phyloP scores from a whole-genome alignment of 64 coral and sea anemone species.

The Montipora efflorescens region DNA sequence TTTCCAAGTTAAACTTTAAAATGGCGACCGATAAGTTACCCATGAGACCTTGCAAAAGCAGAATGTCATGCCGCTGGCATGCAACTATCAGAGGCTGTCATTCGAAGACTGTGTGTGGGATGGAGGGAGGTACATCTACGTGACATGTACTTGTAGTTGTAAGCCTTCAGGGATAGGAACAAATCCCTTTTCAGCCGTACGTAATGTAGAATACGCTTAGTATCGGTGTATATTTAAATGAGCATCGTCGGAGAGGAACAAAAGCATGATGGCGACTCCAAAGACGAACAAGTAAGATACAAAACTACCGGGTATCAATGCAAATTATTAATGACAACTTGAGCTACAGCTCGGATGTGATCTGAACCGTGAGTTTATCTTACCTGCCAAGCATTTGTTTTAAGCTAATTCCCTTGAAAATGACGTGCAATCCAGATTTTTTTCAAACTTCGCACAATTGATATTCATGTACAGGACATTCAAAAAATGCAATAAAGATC shows the following conservation, averaged over 20 bases:
- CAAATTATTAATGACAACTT: background rate
- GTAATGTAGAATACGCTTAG: background rate
- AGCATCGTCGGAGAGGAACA: conserved; percentile 43
- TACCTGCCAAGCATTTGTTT: no score
- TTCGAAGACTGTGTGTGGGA: no score
- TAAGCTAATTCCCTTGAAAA: no score
- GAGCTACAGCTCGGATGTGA: background rate
- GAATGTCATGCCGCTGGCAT: conserved; percentile 1
- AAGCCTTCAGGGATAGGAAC: no score
- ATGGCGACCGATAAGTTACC: conserved; percentile 69
- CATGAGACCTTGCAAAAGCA: conserved; percentile 23
- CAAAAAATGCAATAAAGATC: no score
- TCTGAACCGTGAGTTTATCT: background rate
- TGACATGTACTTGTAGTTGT: no score
- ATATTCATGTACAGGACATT: no score
- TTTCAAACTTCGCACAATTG: no score
- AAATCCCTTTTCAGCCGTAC: background rate
- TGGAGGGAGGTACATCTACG: no score
- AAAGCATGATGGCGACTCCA: conserved; percentile 16
- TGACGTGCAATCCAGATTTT: no score
- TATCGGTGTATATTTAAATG: conserved; percentile 59
- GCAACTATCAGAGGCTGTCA: background rate
- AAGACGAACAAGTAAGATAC: conserved; percentile 47
- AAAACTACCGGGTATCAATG: background rate
- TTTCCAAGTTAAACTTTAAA: conserved; percentile 15